A percentile compares a stretch with the other conserved stretches of the same genome.
phyloP scores from a whole-genome alignment of 2,797 vertebrate genomes.

The Pangasius djambal region DNA sequence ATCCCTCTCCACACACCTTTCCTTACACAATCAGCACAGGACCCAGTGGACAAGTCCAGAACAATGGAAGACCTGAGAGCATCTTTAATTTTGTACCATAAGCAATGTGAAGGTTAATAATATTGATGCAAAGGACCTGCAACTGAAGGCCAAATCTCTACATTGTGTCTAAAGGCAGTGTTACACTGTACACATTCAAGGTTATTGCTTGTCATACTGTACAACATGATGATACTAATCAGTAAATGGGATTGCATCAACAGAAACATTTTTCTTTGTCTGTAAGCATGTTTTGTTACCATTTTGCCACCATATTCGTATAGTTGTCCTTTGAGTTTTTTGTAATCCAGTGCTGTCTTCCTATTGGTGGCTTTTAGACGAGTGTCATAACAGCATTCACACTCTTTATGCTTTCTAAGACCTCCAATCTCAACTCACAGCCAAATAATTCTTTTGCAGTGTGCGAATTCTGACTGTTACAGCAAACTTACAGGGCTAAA shows the following conservation, averaged over 20 bases:
- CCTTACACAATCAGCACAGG: constrained; percentile 16
- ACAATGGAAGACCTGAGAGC: constrained; percentile 40
- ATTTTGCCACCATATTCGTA: not conserved
- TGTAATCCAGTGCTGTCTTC: not conserved
- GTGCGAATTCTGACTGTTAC: not conserved
- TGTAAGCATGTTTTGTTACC: not conserved
- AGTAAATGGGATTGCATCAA: not conserved
- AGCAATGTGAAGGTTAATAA: not conserved
- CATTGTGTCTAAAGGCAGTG: not conserved
- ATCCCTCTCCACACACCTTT: constrained; percentile 45
- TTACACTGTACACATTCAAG: not conserved
- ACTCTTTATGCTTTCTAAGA: not conserved
- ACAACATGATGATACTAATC: not conserved
- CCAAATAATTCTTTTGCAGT: not conserved
- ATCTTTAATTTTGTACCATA: constrained; percentile 17
- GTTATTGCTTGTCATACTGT: not conserved
- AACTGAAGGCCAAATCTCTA: not conserved
- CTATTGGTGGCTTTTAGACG: not conserved
- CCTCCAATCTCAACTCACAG: not conserved
- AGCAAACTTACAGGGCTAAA: not conserved
- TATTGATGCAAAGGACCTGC: not conserved
- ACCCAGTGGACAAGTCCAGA: constrained; percentile 38
- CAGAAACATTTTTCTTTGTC: not conserved
- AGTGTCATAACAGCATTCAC: not conserved
- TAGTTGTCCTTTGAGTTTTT: not conserved